A percentile compares a stretch with the other conserved stretches of the same genome.
phyloP scores from a whole-genome alignment of 2,113 vertebrate genomes.

The Macrotus californicus region DNA sequence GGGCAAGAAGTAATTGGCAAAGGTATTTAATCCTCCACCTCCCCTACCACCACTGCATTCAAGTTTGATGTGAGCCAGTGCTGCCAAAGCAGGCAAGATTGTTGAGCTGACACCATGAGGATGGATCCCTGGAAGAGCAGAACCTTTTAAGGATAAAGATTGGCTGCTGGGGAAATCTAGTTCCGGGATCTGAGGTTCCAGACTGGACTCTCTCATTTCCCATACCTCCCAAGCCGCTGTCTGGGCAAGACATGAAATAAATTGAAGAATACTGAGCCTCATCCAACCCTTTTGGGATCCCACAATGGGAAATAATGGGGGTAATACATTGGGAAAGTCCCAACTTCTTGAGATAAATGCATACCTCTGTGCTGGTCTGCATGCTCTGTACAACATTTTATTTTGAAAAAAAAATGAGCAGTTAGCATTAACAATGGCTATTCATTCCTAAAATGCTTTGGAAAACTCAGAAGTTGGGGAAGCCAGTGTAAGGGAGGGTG shows the following conservation, averaged over 20 bases:
- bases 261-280: background rate
- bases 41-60: background rate
- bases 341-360: slow-evolving; percentile 28
- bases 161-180: background rate
- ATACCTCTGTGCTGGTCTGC: slow-evolving; percentile 21
- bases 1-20: slow-evolving; percentile 44
- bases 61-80: background rate
- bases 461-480: slow-evolving; percentile 16
- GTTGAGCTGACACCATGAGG: background rate
- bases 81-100: background rate
- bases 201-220: slow-evolving; percentile 33
- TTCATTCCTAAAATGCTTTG: slow-evolving; percentile 54
- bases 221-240: slow-evolving; percentile 32
- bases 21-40: slow-evolving; percentile 7
- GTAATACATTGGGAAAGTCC: background rate
- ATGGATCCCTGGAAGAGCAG: background rate
- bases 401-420: slow-evolving; percentile 26
- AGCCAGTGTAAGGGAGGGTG: background rate
- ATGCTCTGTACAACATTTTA: slow-evolving; percentile 37
- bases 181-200: background rate
- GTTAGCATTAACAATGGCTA: slow-evolving; percentile 34
- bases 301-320: slow-evolving; percentile 45
- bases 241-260: background rate
- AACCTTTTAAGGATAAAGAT: background rate
- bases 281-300: slow-evolving; percentile 38